Percentiles rank a stretch among this genome's conserved stretches.
Evolutionary conservation across 2,888 invertebrate species (phyloP).

Genomic region (Cryptus armator): DNA sequence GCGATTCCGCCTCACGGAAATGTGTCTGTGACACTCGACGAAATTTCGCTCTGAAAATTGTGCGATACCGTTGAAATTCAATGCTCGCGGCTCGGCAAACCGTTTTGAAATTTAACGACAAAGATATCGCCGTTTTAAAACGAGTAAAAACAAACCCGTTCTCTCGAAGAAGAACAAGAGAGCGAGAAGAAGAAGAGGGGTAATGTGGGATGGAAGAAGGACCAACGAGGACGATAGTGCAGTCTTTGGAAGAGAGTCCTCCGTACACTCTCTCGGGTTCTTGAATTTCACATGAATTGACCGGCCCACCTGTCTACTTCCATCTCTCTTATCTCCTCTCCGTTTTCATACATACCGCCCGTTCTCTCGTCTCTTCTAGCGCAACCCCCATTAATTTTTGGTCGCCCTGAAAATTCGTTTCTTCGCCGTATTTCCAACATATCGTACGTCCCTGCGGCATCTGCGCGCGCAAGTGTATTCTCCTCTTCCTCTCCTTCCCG

Average conservation of each 20-base stretch:
- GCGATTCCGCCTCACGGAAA: too few relatives aligned
- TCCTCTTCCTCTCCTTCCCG: slow-evolving; percentile 59
- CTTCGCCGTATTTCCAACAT: slow-evolving; percentile 85
- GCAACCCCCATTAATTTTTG: slow-evolving; percentile 85
- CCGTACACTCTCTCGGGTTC: slow-evolving; percentile 20
- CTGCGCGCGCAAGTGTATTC: slow-evolving; percentile 84
- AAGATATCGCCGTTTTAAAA: background rate
- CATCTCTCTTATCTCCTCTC: slow-evolving; percentile 42
- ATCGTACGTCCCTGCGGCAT: slow-evolving; percentile 85
- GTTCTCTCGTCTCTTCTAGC: slow-evolving; percentile 71
- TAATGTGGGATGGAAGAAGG: background rate
- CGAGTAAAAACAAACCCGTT: background rate
- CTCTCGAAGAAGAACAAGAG: background rate
- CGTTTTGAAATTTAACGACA: background rate
- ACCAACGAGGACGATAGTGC: slow-evolving; percentile 7
- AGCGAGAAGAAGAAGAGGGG: background rate
- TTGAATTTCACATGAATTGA: slow-evolving; percentile 68
- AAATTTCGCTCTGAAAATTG: too few relatives aligned
- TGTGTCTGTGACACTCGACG: too few relatives aligned
- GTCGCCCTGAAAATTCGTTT: slow-evolving; percentile 75
- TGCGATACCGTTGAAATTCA: background rate
- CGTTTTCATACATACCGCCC: slow-evolving; percentile 15
- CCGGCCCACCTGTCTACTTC: slow-evolving; percentile 67
- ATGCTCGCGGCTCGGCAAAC: background rate
- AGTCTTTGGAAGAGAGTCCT: slow-evolving; percentile 1